Evolutionary conservation across 2,888 invertebrate species (phyloP).

Genomic region (Cephus runcator): DNA sequence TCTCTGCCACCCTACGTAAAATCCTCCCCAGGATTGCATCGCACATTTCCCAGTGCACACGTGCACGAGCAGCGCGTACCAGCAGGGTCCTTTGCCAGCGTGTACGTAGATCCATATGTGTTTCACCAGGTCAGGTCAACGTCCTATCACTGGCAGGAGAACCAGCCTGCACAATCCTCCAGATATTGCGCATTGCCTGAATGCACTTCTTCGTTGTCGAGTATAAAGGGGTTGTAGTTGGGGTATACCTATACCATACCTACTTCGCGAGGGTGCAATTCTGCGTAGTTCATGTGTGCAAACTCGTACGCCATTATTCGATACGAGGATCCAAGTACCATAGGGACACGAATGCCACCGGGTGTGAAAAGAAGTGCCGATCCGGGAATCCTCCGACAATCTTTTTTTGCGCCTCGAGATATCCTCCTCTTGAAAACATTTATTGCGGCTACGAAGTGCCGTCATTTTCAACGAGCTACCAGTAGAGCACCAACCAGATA

Average conservation of each 20-base stretch:
- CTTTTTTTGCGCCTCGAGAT: neutral
- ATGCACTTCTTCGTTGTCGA: conserved; percentile 27
- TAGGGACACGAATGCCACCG: neutral
- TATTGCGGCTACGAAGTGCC: neutral
- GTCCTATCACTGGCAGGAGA: conserved; percentile 52
- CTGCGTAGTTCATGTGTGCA: neutral
- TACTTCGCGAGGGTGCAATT: neutral
- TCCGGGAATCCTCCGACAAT: neutral
- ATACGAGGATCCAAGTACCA: neutral
- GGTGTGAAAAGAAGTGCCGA: neutral
- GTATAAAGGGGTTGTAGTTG: neutral
- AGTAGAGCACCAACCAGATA: neutral
- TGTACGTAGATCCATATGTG: conserved; percentile 60
- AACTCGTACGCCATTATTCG: neutral
- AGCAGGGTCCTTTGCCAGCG: conserved; percentile 28
- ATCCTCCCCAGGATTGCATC: conserved; percentile 53
- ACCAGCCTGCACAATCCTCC: conserved; percentile 46
- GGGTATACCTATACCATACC: neutral
- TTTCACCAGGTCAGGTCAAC: conserved; percentile 66
- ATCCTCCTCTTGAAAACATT: neutral
- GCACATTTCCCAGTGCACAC: conserved; percentile 40
- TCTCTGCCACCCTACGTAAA: conserved; percentile 47
- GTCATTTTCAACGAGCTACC: neutral
- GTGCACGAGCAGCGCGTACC: conserved; percentile 18
- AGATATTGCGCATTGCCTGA: conserved; percentile 44